Evolutionary conservation across 2,113 vertebrate genomes (phyloP).

Genomic region (Notarius quadriscutis): DNA sequence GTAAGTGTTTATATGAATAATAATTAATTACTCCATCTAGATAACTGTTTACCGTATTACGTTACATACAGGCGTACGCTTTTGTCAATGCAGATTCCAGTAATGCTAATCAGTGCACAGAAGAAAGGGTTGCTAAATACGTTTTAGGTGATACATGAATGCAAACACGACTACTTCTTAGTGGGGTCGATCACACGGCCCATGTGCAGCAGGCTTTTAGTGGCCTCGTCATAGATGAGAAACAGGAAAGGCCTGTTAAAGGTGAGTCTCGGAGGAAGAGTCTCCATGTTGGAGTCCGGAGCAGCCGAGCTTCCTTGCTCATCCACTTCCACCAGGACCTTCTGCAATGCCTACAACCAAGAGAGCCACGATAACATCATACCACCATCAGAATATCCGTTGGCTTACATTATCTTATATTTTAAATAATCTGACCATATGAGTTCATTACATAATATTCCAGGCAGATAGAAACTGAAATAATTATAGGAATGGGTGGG

Average conservation of each 20-base stretch:
- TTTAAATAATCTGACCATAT: neutral
- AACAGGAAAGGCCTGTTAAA: conserved; percentile 84
- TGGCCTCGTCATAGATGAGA: conserved; percentile 80
- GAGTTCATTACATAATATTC: neutral
- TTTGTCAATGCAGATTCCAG: neutral
- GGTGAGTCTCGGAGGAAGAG: conserved; percentile 75
- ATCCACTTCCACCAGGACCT: conserved; percentile 74
- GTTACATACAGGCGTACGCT: neutral
- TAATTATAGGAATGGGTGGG: neutral
- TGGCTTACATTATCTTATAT: neutral
- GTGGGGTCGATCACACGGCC: conserved; percentile 84
- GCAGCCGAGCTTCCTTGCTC: conserved; percentile 72
- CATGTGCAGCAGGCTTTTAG: conserved; percentile 75
- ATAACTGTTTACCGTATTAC: neutral
- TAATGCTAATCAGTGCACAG: neutral
- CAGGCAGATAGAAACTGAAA: neutral
- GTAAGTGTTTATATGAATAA: neutral
- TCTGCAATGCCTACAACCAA: conserved; percentile 76
- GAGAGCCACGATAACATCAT: neutral
- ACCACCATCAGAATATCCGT: neutral
- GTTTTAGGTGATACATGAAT: neutral
- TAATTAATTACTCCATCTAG: neutral
- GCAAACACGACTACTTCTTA: conserved; percentile 50
- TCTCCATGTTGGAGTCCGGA: conserved; percentile 59
- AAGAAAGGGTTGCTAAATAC: neutral